Evolutionary conservation across 2,888 invertebrate genomes (phyloP), one percentile per base, ranked within the genome.

Genomic region (Eristalinus sepulchralis): DNA sequence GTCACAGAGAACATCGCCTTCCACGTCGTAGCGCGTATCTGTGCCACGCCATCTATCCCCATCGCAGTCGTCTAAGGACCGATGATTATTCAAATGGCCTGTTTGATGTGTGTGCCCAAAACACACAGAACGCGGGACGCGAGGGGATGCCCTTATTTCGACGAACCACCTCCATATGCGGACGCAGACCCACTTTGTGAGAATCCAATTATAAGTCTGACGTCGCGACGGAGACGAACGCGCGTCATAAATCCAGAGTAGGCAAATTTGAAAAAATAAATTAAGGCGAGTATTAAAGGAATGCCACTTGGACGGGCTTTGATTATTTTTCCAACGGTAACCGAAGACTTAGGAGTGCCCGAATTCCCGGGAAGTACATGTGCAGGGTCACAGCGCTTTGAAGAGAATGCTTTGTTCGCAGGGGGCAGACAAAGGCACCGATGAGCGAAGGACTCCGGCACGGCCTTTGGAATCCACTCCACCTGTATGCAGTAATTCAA

Each of bases 11-110:
- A 59, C 34, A 55, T 75, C 13, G 57, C 36, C 27, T 47, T 47
- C 64, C 33, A 34, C 10, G 10, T 22, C 59, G 27, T 11, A 36
- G 1, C 17, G 27, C 17, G 31, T 63, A 68, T 55, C 47, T 66
- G 36, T 79, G 75, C 73, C 59, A 73, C 53, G 24, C 5, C 33
- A 5, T 27, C 27, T 33, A 27, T 10, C 60, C 47, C 53, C 62
- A 20, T 31, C 59, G 17, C 53, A 64, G 22, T 31, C 66, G 75
- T 77, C 82, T 77, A 78, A 85, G 77, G 85, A 82, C 72, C 63
- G 67, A 84, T 82, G 82, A 82, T 82, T 82, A 78, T 85, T 81
- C 77, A 73, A 78, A 77, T 81, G 63, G 57, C 36, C 77, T 77
- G 77, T 81, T 72, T 81, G 77, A 84, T 72, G 72, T 81, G 57